Base-by-base conservation (phyloP, 2,113 vertebrate species). In the Apodemus speciosus region DNA sequence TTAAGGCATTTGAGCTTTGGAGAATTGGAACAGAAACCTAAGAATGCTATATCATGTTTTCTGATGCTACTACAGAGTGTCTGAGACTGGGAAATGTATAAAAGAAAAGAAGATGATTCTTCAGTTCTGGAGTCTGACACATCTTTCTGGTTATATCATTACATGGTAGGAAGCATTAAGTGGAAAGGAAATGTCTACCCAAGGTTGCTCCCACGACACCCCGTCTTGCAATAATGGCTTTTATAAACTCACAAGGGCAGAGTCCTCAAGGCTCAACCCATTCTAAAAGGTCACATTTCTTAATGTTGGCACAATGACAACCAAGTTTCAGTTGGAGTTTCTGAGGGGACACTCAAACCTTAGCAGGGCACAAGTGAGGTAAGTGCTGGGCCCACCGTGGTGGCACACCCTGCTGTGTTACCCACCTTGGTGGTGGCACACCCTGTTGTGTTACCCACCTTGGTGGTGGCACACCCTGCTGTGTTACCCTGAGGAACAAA, bases 391-490 rank as follows among this genome's bases (percentile, higher is more conserved):
- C 40, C 66, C 46, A 73, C 49, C 32, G 25, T 10, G 62, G 77
- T 0, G 0, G 30, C 6, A 0, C 32, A 10, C 18, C 73, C 27
- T 30, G 53, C 40, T 14, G 32, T 10, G 20, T 9, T 10, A 40
- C 35, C 13, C 32, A n/a, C n/a, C n/a, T n/a, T n/a, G n/a, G 25
- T 10, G 62, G 77, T 0, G 0, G 30, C 6, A 0, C 32, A 10
- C 18, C 73, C 27, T 30, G 53, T n/a, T n/a, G n/a, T n/a, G n/a
- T n/a, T n/a, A n/a, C 40, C 66, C 46, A 73, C 49, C 32, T n/a
- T n/a, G n/a, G 25, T 10, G 62, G 77, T 0, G 0, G 30, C 6
- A 0, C 32, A 10, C 18, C 73, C 27, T 30, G 53, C 40, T 14
- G 32, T 10, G 20, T 9, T 10, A 40, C 35, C 13, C 32, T 21